These are phyloP conservation scores for Coilia nasus DNA, from an alignment of 2,797 vertebrate genomes.

Conservation along the genomic window DNA sequence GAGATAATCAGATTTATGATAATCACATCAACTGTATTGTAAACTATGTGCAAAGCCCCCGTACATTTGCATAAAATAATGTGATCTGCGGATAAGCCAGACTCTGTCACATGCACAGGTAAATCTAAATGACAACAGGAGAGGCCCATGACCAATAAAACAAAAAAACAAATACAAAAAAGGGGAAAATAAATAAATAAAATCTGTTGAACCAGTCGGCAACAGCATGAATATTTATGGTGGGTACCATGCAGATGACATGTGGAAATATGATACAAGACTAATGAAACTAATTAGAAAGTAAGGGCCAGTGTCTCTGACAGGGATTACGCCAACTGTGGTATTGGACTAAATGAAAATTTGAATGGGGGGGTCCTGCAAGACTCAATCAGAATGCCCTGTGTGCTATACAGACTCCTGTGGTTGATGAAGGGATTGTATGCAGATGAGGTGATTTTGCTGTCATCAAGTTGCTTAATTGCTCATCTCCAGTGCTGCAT, in stretches of 20 bases:
- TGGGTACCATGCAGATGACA: slow-evolving; percentile 23
- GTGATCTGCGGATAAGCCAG: slow-evolving; percentile 71
- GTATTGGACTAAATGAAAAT: slow-evolving; percentile 9
- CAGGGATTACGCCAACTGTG: slow-evolving; percentile 13
- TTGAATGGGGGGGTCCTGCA: not conserved
- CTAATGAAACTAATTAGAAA: slow-evolving; percentile 26
- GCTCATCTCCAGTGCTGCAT: not conserved
- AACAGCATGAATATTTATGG: slow-evolving; percentile 22
- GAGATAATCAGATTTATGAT: slow-evolving; percentile 81
- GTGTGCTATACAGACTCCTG: not conserved
- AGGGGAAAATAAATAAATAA: slow-evolving; percentile 1
- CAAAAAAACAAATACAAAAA: slow-evolving; percentile 53
- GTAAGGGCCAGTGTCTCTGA: slow-evolving; percentile 17
- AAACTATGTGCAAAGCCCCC: slow-evolving; percentile 63
- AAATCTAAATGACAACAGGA: slow-evolving; percentile 76
- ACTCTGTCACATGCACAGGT: slow-evolving; percentile 73
- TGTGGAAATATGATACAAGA: slow-evolving; percentile 22
- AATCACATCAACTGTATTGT: slow-evolving; percentile 67
- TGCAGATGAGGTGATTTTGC: slow-evolving; percentile 16
- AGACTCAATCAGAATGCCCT: not conserved
- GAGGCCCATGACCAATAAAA: slow-evolving; percentile 60
- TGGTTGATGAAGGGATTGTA: slow-evolving; percentile 43
- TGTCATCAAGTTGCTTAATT: slow-evolving; percentile 23
- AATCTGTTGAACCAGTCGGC: not conserved
- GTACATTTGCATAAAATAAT: slow-evolving; percentile 75